Conservation (phyloP, 2,797 vertebrate genomes). For the Pampus argenteus region DNA sequence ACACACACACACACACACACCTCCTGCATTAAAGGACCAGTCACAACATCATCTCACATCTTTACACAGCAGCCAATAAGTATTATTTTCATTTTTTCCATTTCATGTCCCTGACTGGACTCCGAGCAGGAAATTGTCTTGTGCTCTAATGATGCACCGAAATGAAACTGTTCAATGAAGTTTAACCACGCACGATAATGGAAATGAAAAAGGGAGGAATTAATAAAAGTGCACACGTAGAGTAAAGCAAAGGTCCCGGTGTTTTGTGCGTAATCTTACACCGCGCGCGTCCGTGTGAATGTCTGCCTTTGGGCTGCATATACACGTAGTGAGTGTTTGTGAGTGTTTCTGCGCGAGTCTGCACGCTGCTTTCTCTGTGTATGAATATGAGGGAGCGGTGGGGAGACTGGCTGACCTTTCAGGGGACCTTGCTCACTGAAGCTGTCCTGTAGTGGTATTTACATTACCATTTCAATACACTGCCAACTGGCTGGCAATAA, state of each 20-base stretch:
- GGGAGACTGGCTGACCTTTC: slow-evolving; percentile 81
- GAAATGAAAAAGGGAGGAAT: slow-evolving; percentile 46
- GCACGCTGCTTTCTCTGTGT: slow-evolving; percentile 26
- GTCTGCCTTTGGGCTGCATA: slow-evolving; percentile 22
- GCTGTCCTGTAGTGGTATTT: slow-evolving; percentile 85
- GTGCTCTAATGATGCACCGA: slow-evolving; percentile 64
- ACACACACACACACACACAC: background rate
- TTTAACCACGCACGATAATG: slow-evolving; percentile 49
- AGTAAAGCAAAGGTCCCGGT: slow-evolving; percentile 22
- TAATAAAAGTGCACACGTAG: slow-evolving; percentile 47
- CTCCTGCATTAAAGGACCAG: slow-evolving; percentile 12
- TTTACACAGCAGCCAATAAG: slow-evolving; percentile 57
- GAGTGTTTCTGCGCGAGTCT: slow-evolving; percentile 10
- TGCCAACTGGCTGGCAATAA: slow-evolving; percentile 78
- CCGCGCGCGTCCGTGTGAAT: slow-evolving; percentile 21
- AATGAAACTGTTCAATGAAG: slow-evolving; percentile 56
- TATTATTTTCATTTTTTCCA: slow-evolving; percentile 56
- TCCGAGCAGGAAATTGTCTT: slow-evolving; percentile 64
- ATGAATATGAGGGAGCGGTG: slow-evolving; percentile 48
- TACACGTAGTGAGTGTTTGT: slow-evolving; percentile 8
- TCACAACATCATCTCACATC: slow-evolving; percentile 43
- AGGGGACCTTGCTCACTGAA: slow-evolving; percentile 76
- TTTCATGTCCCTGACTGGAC: slow-evolving; percentile 49
- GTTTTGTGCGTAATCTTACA: slow-evolving; percentile 17
- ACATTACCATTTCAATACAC: slow-evolving; percentile 88